Percentiles rank a stretch among this genome's conserved stretches.
Conservation (phyloP, 92 coral and sea anemone species). For the Meandrina meandrites region DNA sequence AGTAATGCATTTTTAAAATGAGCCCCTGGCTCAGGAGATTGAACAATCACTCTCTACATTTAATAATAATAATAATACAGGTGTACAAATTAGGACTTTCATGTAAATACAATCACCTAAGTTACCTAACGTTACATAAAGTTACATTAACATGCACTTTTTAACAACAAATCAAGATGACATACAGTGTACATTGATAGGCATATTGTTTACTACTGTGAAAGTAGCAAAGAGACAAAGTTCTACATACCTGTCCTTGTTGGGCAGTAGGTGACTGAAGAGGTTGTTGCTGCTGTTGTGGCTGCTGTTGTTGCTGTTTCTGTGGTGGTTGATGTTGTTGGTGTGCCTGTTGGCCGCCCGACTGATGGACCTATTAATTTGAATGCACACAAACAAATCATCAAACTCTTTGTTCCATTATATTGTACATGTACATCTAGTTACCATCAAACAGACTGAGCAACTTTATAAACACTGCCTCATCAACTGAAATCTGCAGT, state of each 20-base stretch:
- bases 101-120: too few relatives aligned
- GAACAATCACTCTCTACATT: too few relatives aligned
- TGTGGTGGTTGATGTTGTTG: slow-evolving; percentile 61
- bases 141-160: too few relatives aligned
- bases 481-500: neutral
- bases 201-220: too few relatives aligned
- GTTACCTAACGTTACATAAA: too few relatives aligned
- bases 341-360: slow-evolving; percentile 59
- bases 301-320: slow-evolving; percentile 52
- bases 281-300: slow-evolving; percentile 68
- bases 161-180: too few relatives aligned
- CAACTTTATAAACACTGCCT: neutral
- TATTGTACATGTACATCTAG: neutral
- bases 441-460: neutral
- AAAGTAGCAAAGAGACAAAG: neutral
- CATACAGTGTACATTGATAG: too few relatives aligned
- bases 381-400: neutral
- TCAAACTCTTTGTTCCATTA: neutral
- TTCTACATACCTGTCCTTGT: slow-evolving; percentile 81
- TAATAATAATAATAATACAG: too few relatives aligned
- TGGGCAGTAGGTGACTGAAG: slow-evolving; percentile 80
- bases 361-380: slow-evolving; percentile 36
- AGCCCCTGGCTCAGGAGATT: too few relatives aligned
- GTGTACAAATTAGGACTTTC: too few relatives aligned
- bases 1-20: too few relatives aligned